These are phyloP conservation scores for Eupsilia transversa DNA, from an alignment of 2,888 invertebrate species.

Conservation along the genomic window DNA sequence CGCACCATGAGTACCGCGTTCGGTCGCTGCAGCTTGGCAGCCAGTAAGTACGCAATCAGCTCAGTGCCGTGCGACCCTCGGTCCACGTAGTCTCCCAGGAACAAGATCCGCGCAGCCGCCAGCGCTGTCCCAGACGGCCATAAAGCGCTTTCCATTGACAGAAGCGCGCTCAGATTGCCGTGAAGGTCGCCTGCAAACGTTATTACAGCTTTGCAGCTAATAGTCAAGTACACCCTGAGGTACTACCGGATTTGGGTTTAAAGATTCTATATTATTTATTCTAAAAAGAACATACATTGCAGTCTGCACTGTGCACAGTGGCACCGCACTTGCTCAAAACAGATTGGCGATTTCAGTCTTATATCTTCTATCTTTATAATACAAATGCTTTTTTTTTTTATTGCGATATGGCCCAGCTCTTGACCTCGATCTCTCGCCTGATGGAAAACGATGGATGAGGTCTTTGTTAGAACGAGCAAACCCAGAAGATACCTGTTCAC, in stretches of 20 bases:
- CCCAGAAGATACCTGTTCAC: too few relatives aligned
- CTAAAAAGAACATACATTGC: too few relatives aligned
- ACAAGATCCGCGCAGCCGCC: conserved; percentile 92
- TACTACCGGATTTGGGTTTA: not conserved
- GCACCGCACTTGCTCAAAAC: too few relatives aligned
- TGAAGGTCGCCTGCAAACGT: conserved; percentile 92
- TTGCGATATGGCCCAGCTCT: too few relatives aligned
- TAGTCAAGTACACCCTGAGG: not conserved
- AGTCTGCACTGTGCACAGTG: too few relatives aligned
- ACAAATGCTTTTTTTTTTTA: too few relatives aligned
- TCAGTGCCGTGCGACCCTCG: conserved; percentile 93
- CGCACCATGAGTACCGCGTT: conserved; percentile 91
- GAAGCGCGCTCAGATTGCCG: conserved; percentile 93
- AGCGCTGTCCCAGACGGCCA: conserved; percentile 93
- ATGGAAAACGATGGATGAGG: too few relatives aligned
- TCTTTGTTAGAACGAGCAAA: too few relatives aligned
- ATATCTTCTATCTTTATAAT: too few relatives aligned
- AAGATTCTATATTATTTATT: too few relatives aligned
- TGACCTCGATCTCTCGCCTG: too few relatives aligned
- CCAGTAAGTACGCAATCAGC: conserved; percentile 93
- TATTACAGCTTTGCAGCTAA: not conserved
- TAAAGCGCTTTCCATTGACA: conserved; percentile 92
- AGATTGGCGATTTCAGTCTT: too few relatives aligned
- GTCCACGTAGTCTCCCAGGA: conserved; percentile 95
- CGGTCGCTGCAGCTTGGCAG: conserved; percentile 93